Evolutionary conservation across 2,797 vertebrate species (phyloP), one percentile per base, ranked within the genome.

Genomic region (Microchirus variegatus): DNA sequence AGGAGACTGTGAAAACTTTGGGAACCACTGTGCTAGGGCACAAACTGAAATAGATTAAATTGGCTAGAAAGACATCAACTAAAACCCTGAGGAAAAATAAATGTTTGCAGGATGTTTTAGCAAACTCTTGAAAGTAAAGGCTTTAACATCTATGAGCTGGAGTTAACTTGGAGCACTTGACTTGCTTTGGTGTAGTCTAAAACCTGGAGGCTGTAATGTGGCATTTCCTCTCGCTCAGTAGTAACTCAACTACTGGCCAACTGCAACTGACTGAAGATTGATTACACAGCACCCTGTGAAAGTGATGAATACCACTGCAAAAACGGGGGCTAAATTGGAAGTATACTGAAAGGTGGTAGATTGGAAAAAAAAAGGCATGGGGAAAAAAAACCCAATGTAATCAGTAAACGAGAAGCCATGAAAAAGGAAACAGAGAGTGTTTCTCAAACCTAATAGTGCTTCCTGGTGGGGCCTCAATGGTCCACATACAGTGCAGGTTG

Each of bases 401-500:
- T 86, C 77, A 78, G 44, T 73, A 81, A 73, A 70, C 53, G 43
- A 64, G 35, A 75, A 45, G 16, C 50, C 22, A 48, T n/a, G 9
- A 43, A 50, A 66, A 56, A 51, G 54, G 38, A 60, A 66, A 50
- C 49, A 63, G 58, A 43, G 52, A 53, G 36, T 59, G 42, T 58
- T 61, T 59, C 56, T 93, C 94, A 93, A 84, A 99, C 98, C 98
- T 95, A 2, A 99, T 95, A 10, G 96, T 99, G 92, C 96, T 97
- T 31, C 98, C 97, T 2, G 96, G 92, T 1, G 96, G 92, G 1
- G 97, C 97, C 75, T 99, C 95, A 0, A 99, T 93, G n/a, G 83
- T 95, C 98, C 98, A 99, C 58, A 97, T 86, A 41, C 98, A 99
- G 84, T 99, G 96, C 73, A 99, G 94, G 65, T 99, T 99, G 78